Base-by-base conservation (phyloP, 35 echinoderm and acorn worm genomes). In the Apostichopus californicus region DNA sequence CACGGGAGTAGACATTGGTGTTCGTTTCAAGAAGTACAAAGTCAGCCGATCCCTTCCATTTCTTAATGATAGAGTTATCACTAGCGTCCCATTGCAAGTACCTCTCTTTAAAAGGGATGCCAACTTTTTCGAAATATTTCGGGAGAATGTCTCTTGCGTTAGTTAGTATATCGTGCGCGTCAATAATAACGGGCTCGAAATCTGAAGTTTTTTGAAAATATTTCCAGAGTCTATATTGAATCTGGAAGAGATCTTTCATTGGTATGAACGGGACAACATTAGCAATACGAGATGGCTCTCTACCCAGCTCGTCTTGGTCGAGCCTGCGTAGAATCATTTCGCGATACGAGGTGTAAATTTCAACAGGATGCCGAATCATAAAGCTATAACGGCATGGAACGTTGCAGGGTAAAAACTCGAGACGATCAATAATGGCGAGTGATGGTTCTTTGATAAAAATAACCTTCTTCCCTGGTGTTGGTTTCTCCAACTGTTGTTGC, bases 71-170 rank as follows among this genome's bases (percentile, higher is more conserved):
- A 12, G 12, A 61, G 58, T 61, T 12, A 8, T 61, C 12, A 12
- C 58, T 61, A 9, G 58, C 57, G 2, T 89, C 64, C 89, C 89
- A 91, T 61, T 91, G 7, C 54, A 91, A 54, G 73, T 91, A 91
- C 5, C 17, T 78, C 77, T 91, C 53, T 59, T 79, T 79, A 25
- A 22, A 91, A 21, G 89, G 89, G 55, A 91, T 79, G 17, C 89
- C 89, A 53, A 79, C 52, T 15, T 91, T 20, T 24, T 15, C n/a
- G 59, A 91, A 91, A 26, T 78, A 60, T 66, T 91, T 91, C 20
- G 89, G 89, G 10, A 91, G 52, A 25, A 91, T 91, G 0, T 22
- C 77, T 68, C 79, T 73, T 22, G 73, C 73, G 5, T 91, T 78
- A 15, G 12, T 78, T 5, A 21, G n/a, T 3, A 91, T 18, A 79